phyloP scores from a whole-genome alignment of 2,797 vertebrate species.

The Mus minutoides region DNA sequence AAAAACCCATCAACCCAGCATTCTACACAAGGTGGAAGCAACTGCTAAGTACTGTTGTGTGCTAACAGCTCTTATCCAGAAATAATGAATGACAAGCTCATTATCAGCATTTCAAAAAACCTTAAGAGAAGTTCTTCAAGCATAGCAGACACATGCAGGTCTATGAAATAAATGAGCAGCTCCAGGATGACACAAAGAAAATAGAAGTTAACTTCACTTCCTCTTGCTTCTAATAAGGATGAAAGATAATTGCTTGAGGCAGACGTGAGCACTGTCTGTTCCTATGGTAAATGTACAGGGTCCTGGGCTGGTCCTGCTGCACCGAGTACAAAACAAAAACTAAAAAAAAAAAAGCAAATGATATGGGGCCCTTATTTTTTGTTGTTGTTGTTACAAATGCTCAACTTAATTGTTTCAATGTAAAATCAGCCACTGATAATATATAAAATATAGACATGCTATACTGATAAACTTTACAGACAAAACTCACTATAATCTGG shows the following conservation, averaged over 20 bases:
- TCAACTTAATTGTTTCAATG: not conserved
- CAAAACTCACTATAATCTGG: not conserved
- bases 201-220: not conserved
- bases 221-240: not conserved
- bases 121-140: slow-evolving; percentile 46
- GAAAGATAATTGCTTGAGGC: not conserved
- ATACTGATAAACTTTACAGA: not conserved
- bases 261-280: not conserved
- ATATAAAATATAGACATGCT: not conserved
- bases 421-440: not conserved
- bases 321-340: not conserved
- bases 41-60: not conserved
- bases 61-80: not conserved
- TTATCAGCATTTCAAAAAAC: not conserved
- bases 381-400: not conserved
- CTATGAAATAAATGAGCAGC: not conserved
- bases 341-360: not conserved
- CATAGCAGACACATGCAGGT: not conserved
- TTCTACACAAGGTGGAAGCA: slow-evolving; percentile 27
- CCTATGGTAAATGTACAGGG: not conserved
- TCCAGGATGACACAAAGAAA: not conserved
- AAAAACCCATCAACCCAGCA: not conserved
- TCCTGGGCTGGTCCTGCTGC: not conserved
- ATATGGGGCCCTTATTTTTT: not conserved
- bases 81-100: slow-evolving; percentile 44